Conservation (phyloP, 1,140 invertebrate species). For the Kradibia gibbosae region DNA sequence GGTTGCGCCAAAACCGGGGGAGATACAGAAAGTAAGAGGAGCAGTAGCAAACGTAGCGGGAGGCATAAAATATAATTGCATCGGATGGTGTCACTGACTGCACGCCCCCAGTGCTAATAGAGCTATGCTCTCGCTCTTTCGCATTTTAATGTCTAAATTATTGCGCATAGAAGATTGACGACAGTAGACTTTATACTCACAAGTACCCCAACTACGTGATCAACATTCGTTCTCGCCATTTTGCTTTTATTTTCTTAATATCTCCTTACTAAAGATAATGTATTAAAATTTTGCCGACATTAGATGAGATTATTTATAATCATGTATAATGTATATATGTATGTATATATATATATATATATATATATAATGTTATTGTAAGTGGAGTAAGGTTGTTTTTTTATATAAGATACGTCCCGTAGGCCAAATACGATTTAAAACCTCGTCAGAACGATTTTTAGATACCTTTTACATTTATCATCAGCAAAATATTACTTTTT, state of each 20-base stretch:
- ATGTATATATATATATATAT: too few species aligned
- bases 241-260: constrained; percentile 38
- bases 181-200: constrained; percentile 45
- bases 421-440: constrained; percentile 33
- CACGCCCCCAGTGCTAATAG: constrained; percentile 66
- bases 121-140: constrained; percentile 62
- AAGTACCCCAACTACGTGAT: neutral
- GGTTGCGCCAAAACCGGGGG: neutral
- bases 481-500: constrained; percentile 33
- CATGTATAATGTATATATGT: too few species aligned
- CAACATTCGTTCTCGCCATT: constrained; percentile 3
- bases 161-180: constrained; percentile 68
- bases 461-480: constrained; percentile 14
- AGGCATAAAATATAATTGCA: constrained; percentile 73
- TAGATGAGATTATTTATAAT: too few species aligned
- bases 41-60: constrained; percentile 62
- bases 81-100: constrained; percentile 69
- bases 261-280: constrained; percentile 31
- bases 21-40: neutral
- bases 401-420: too few species aligned
- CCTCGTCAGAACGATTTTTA: constrained; percentile 16
- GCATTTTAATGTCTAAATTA: constrained; percentile 73
- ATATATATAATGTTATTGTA: too few species aligned
- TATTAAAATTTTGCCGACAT: too few species aligned
- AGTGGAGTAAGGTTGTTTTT: too few species aligned